Percentiles rank a stretch among this genome's conserved stretches.
phyloP scores from a whole-genome alignment of 2,113 vertebrate species.

The Carassius auratus region DNA sequence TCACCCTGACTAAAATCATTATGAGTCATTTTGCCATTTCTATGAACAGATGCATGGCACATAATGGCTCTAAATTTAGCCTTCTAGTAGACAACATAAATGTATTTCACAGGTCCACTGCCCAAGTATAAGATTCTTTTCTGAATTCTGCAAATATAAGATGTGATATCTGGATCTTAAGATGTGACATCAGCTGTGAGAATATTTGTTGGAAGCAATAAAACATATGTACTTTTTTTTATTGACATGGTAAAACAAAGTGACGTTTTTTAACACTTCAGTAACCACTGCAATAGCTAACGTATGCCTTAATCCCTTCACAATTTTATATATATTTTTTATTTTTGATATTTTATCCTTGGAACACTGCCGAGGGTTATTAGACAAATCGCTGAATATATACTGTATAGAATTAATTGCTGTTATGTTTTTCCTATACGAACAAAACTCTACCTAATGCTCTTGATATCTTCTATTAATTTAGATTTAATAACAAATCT shows the following conservation, averaged over 20 bases:
- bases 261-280: background rate
- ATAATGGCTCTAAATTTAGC: background rate
- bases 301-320: background rate
- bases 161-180: no score
- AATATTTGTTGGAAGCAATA: background rate
- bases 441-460: background rate
- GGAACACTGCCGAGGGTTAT: background rate
- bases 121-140: background rate
- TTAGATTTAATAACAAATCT: background rate
- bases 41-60: background rate
- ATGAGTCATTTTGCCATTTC: slow-evolving; percentile 10
- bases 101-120: background rate
- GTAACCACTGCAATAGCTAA: slow-evolving; percentile 5
- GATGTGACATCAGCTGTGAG: no score
- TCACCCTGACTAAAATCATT: background rate
- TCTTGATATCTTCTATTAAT: background rate
- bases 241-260: background rate
- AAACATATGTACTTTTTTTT: background rate
- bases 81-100: background rate
- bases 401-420: background rate
- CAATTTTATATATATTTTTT: background rate
- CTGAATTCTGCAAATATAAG: background rate
- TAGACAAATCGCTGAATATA: background rate
- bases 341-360: background rate
- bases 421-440: background rate